Base-by-base conservation (phyloP, 2,797 vertebrate species). In the Acanthopagrus latus region DNA sequence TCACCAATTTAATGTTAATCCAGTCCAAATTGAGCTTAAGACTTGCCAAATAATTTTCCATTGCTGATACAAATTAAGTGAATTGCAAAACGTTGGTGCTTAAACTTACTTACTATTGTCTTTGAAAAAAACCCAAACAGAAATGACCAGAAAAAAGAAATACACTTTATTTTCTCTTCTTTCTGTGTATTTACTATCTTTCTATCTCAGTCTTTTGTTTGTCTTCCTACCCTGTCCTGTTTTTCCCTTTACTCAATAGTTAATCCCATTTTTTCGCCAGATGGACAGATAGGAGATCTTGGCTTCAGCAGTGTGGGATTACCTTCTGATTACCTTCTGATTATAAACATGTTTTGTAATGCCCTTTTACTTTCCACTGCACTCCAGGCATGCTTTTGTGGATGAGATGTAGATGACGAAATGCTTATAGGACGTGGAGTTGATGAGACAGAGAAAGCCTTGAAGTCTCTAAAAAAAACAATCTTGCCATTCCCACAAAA, bases 241-340 rank as follows among this genome's bases (percentile, higher is more conserved):
- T 60, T 65, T 57, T 51, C 48, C 29, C 20, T 52, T 14, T 76
- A 74, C 78, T 88, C 66, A 59, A 29, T 74, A 44, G 20, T 66
- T 74, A 89, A 90, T 92, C 86, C 64, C 14, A 69, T 85, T 84
- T 85, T 72, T 76, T 58, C 64, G 74, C 59, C 88, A 90, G 84
- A 90, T 89, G 86, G 83, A 78, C 63, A 71, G 69, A 75, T 81
- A 27, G 48, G 50, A 71, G 12, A 12, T 69, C 44, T 60, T 71
- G 47, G 21, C 52, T 82, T 72, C 20, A 76, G 46, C 23, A 58
- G 44, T 48, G n/a, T 10, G 23, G 52, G 76, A 90, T 91, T 86
- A 87, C 54, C 52, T 41, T 76, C n/a, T 62, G 64, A 72, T 70
- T 51, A 65, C 50, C 50, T 5, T 54, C 65, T 78, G 71, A 72